Conservation (phyloP, 1,140 invertebrate genomes). For the Pseudomyrmex pallidus region DNA sequence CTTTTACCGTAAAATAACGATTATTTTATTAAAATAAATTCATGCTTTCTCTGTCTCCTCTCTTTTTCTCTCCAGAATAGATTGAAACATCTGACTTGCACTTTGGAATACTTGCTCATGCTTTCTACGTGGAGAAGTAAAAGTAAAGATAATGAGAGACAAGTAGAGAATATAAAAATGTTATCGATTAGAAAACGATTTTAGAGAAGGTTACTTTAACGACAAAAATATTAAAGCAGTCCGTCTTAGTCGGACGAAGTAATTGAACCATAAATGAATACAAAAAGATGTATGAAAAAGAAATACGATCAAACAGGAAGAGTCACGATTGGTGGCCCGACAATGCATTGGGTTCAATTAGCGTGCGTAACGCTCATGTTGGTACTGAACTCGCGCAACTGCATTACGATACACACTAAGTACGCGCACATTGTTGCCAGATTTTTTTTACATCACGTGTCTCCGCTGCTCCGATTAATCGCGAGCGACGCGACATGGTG, state of each 20-base stretch:
- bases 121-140: no score
- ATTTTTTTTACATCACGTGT: conserved; percentile 68
- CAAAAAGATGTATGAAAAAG: conserved; percentile 18
- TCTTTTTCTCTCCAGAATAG: no score
- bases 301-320: conserved; percentile 16
- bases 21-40: neutral
- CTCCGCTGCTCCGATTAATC: conserved; percentile 65
- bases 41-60: no score
- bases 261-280: conserved; percentile 13
- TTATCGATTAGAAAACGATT: no score
- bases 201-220: neutral
- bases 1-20: neutral
- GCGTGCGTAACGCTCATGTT: conserved; percentile 49
- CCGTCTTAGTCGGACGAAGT: neutral
- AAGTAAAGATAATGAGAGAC: no score
- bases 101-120: no score
- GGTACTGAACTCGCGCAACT: conserved; percentile 43
- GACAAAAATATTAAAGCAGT: neutral
- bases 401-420: conserved; percentile 38
- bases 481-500: conserved; percentile 42
- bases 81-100: no score
- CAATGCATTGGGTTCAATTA: conserved; percentile 56
- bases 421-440: conserved; percentile 62
- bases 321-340: conserved; percentile 45
- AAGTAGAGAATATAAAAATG: no score